These are phyloP conservation scores for Drosophila yakuba DNA, from an alignment of 1,140 invertebrate species.

Conservation along the genomic window DNA sequence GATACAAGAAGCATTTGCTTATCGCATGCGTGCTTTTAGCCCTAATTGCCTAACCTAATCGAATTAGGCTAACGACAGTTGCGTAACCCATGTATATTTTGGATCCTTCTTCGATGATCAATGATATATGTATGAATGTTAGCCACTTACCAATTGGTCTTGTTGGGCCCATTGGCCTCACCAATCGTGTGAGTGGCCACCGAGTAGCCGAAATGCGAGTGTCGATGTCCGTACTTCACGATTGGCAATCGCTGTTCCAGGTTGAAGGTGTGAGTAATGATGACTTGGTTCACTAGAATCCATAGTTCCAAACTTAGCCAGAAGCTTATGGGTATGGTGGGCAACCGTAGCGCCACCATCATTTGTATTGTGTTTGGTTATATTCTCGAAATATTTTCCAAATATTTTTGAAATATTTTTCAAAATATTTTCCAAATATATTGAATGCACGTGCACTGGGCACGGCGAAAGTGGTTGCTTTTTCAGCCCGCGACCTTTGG, in stretches of 20 bases:
- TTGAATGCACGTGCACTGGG: constrained; percentile 33
- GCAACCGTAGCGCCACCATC: not conserved
- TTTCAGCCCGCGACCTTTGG: constrained; percentile 8
- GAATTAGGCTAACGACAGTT: constrained; percentile 1
- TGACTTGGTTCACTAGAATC: not conserved
- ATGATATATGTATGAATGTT: too few species aligned
- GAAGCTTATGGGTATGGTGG: not conserved
- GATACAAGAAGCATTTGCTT: too few species aligned
- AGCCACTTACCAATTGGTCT: constrained; percentile 78
- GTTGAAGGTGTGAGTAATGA: constrained; percentile 50
- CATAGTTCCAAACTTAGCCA: not conserved
- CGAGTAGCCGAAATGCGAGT: constrained; percentile 81
- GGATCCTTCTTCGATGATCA: too few species aligned
- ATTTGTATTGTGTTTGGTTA: not conserved
- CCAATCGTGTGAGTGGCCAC: constrained; percentile 79
- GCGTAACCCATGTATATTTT: not conserved
- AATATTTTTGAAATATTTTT: not conserved
- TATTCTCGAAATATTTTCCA: not conserved
- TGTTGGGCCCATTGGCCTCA: constrained; percentile 70
- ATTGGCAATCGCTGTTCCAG: constrained; percentile 78
- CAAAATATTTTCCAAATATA: not conserved
- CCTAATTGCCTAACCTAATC: not conserved
- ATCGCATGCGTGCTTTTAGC: not conserved
- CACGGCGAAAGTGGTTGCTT: not conserved
- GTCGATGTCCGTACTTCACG: constrained; percentile 71